Base-by-base conservation (phyloP, 2,113 vertebrate species). In the Hymenochirus boettgeri region DNA sequence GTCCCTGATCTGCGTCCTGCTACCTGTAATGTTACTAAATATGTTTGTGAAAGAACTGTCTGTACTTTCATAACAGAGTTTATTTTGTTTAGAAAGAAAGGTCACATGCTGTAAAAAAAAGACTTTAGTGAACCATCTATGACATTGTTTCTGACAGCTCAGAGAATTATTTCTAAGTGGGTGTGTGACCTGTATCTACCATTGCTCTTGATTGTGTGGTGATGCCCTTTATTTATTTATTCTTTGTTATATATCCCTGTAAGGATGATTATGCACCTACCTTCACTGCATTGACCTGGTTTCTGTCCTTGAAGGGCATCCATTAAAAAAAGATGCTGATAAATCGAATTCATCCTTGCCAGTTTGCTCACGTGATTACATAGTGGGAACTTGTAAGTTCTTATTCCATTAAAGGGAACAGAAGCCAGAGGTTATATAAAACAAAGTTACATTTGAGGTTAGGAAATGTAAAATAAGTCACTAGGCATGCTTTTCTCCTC, bases 171-270 rank as follows among this genome's bases (percentile, higher is more conserved):
- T 83, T 75, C 79, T 79, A 79, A 70, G 75, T 72, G 54, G 29
- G 0, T 27, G n/a, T n/a, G 70, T n/a, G 73, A 86, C 85, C 83
- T 74, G 71, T 73, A 71, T 73, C 27, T 69, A 77, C 78, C 77
- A 69, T 73, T 64, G 57, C 74, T 75, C 70, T 74, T 31, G 74
- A 78, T 81, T 80, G 76, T 70, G 75, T 76, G 81, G 75, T 77
- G 71, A 75, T 76, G 73, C 50, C 81, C 69, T 84, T 85, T 85
- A 79, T 84, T 86, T 87, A 82, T 89, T 86, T 86, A 82, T 81
- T 80, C 81, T 80, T 70, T 58, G n/a, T 76, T 71, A 61, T 81
- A 79, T 83, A 70, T 26, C 51, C 70, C 22, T 51, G 60, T 60
- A 76, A 75, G 79, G 74, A 82, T 87, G 85, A 89, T 89, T 86